Evolutionary conservation across 2,888 invertebrate genomes (phyloP).

Genomic region (Xanthia togata): DNA sequence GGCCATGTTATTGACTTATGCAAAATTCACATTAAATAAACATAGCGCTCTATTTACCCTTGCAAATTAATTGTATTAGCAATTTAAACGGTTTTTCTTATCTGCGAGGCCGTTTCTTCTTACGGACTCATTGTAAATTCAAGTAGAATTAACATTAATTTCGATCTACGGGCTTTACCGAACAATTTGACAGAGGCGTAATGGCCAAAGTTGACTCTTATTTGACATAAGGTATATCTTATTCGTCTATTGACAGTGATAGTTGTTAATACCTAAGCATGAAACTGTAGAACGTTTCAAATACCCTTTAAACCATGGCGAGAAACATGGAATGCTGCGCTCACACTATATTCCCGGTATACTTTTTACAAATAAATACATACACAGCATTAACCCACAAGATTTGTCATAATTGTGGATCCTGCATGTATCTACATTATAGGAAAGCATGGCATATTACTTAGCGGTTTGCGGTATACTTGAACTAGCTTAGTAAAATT

Average conservation of each 20-base stretch:
- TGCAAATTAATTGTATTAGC: slow-evolving; percentile 54
- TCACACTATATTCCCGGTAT: not conserved
- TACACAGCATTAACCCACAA: not conserved
- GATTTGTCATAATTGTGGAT: not conserved
- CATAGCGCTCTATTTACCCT: slow-evolving; percentile 33
- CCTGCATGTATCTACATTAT: not conserved
- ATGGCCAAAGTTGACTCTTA: slow-evolving; percentile 4
- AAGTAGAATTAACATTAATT: not conserved
- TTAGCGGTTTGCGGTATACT: not conserved
- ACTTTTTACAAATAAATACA: not conserved
- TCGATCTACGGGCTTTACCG: not conserved
- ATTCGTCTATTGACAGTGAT: not conserved
- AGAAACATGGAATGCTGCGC: not conserved
- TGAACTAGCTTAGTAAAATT: not conserved
- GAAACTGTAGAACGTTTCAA: not conserved
- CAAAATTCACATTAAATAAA: slow-evolving; percentile 32
- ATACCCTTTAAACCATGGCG: not conserved
- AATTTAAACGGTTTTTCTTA: slow-evolving; percentile 53
- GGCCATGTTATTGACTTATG: slow-evolving; percentile 28
- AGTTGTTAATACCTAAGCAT: not conserved
- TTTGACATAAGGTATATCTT: not conserved
- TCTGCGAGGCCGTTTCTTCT: slow-evolving; percentile 12
- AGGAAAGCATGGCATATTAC: not conserved
- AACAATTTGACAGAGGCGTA: slow-evolving; percentile 15
- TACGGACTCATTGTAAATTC: slow-evolving; percentile 22